Evolutionary conservation across 2,888 invertebrate species (phyloP).

Genomic region (Unio pictorum): DNA sequence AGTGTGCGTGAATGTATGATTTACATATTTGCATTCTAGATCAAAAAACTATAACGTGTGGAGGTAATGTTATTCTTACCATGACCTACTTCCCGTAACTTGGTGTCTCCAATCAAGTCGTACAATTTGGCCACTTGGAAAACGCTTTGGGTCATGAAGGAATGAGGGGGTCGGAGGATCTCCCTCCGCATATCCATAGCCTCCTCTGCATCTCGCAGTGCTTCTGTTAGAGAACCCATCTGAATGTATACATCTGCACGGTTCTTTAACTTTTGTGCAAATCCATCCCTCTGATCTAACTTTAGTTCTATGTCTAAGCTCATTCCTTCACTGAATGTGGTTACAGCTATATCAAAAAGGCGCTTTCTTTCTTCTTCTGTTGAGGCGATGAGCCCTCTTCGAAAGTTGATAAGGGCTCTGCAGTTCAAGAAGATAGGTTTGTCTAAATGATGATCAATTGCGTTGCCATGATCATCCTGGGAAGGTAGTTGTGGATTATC

Average conservation of each 20-base stretch:
- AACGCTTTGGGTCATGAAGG: conserved; percentile 26
- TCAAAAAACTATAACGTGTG: no score
- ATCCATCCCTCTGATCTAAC: conserved; percentile 23
- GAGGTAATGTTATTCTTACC: conserved; percentile 10
- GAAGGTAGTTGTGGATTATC: no score
- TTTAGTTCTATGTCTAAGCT: conserved; percentile 22
- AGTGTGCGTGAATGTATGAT: no score
- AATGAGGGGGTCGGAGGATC: conserved; percentile 29
- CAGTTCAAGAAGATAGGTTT: not conserved
- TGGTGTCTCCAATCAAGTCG: conserved; percentile 19
- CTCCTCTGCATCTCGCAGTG: conserved; percentile 14
- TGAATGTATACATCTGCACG: conserved; percentile 27
- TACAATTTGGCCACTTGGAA: conserved; percentile 29
- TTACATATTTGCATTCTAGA: no score
- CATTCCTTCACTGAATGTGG: conserved; percentile 19
- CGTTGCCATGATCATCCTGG: not conserved
- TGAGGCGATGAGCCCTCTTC: no score
- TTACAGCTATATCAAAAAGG: not conserved
- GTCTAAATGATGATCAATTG: conserved; percentile 16
- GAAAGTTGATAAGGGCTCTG: no score
- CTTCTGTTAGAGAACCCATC: conserved; percentile 16
- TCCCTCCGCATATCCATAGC: conserved; percentile 17
- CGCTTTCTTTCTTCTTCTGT: not conserved
- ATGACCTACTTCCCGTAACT: conserved; percentile 6
- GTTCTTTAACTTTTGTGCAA: conserved; percentile 12